Conservation (phyloP, 2,113 vertebrate species). For the Archilochus colubris region DNA sequence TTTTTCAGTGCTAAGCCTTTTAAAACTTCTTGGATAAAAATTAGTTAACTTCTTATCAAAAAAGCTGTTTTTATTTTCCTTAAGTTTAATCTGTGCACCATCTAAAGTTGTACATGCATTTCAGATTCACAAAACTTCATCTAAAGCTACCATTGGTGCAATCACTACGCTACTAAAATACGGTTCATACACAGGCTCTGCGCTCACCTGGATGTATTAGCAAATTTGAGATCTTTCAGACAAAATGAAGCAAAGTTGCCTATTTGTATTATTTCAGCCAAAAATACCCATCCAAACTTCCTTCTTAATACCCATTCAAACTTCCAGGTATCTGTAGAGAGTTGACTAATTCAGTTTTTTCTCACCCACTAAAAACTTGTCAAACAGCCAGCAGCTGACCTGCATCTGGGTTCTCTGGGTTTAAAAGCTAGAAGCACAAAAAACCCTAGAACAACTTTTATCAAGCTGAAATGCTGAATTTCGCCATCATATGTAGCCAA, state of each 20-base stretch:
- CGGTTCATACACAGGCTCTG: neutral
- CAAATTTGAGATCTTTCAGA: neutral
- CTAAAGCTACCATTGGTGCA: neutral
- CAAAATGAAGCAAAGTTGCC: neutral
- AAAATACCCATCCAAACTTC: neutral
- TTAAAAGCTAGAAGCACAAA: neutral
- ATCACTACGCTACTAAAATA: neutral
- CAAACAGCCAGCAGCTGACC: neutral
- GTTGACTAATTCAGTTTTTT: neutral
- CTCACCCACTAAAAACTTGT: neutral
- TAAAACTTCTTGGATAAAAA: neutral
- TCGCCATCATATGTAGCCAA: neutral
- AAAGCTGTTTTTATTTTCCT: neutral
- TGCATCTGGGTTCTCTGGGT: neutral
- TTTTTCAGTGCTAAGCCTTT: neutral
- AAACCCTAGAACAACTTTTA: neutral
- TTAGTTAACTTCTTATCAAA: neutral
- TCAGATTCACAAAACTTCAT: neutral
- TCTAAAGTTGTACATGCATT: neutral
- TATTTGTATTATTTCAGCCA: neutral
- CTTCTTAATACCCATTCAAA: neutral
- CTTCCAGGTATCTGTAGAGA: neutral
- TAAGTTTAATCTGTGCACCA: neutral
- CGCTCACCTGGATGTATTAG: neutral
- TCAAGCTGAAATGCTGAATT: neutral